Evolutionary conservation across 1,140 invertebrate species (phyloP).

Genomic region (Heliconius hewitsoni): DNA sequence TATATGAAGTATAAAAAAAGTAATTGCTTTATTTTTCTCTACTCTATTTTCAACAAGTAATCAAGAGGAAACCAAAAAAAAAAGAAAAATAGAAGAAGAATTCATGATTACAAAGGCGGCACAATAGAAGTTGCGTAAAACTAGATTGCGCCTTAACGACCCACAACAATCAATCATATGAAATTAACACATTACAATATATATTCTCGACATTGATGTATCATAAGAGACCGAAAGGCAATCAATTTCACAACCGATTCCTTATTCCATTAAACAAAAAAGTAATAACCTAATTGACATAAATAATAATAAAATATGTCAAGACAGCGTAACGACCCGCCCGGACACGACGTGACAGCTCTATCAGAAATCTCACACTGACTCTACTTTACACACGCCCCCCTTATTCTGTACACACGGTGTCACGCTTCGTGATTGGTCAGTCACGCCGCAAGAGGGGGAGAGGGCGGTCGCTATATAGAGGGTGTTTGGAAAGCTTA

Average conservation of each 20-base stretch:
- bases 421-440: constrained; percentile 50
- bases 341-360: constrained; percentile 76
- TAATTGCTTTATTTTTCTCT: not conserved
- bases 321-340: constrained; percentile 73
- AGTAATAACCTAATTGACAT: constrained; percentile 79
- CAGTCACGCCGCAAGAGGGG: constrained; percentile 32
- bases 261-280: constrained; percentile 80
- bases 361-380: constrained; percentile 74
- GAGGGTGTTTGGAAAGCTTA: constrained; percentile 69
- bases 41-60: constrained; percentile 54
- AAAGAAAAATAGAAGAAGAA: constrained; percentile 16
- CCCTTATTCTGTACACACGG: constrained; percentile 41
- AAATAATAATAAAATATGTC: constrained; percentile 82
- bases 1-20: not conserved
- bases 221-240: constrained; percentile 76
- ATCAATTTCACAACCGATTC: constrained; percentile 78
- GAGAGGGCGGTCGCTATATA: constrained; percentile 46
- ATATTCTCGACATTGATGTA: constrained; percentile 77
- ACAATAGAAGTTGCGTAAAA: constrained; percentile 74
- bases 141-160: constrained; percentile 76
- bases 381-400: constrained; percentile 54
- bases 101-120: constrained; percentile 21
- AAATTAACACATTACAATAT: constrained; percentile 78
- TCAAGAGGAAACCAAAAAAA: constrained; percentile 41
- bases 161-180: constrained; percentile 75